Percentiles rank a stretch among this genome's conserved stretches.
Conservation (phyloP, 2,797 vertebrate species). For the Neosilurus hyrtlii region DNA sequence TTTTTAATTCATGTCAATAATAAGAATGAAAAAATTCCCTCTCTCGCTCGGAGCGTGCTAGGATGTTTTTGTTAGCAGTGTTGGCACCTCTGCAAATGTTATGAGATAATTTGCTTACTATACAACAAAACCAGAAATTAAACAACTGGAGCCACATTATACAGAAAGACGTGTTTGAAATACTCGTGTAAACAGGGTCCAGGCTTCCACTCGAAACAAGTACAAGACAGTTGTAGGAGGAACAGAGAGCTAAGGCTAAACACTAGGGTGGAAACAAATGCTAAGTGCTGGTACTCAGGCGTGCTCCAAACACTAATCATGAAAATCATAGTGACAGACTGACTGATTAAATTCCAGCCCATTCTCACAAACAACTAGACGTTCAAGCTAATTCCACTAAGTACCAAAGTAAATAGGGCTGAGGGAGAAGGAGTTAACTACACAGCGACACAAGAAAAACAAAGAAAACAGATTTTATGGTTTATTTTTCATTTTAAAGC, state of each 20-base stretch:
- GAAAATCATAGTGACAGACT: constrained; percentile 10
- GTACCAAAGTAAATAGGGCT: not conserved
- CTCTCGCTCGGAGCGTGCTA: not conserved
- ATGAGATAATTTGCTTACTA: not conserved
- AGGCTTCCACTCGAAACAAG: not conserved
- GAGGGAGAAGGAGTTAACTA: too few relatives aligned
- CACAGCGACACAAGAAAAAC: too few relatives aligned
- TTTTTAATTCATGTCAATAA: not conserved
- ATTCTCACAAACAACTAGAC: not conserved
- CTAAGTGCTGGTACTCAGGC: constrained; percentile 13
- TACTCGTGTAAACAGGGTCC: not conserved
- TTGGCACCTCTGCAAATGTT: too few relatives aligned
- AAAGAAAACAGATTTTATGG: too few relatives aligned
- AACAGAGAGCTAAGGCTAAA: constrained; percentile 14
- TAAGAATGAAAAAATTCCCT: not conserved
- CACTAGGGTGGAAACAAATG: constrained; percentile 10
- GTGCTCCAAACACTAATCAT: constrained; percentile 4
- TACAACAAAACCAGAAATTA: not conserved
- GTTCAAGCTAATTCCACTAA: not conserved
- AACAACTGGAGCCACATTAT: not conserved
- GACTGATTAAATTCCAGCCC: not conserved
- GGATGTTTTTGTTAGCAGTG: not conserved
- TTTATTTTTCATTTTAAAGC: too few relatives aligned
- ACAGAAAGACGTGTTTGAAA: not conserved
- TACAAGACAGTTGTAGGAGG: constrained; percentile 10